Percentiles rank a stretch among this genome's conserved stretches.
Conservation (phyloP, 2,797 vertebrate species). For the Hydrophis major region DNA sequence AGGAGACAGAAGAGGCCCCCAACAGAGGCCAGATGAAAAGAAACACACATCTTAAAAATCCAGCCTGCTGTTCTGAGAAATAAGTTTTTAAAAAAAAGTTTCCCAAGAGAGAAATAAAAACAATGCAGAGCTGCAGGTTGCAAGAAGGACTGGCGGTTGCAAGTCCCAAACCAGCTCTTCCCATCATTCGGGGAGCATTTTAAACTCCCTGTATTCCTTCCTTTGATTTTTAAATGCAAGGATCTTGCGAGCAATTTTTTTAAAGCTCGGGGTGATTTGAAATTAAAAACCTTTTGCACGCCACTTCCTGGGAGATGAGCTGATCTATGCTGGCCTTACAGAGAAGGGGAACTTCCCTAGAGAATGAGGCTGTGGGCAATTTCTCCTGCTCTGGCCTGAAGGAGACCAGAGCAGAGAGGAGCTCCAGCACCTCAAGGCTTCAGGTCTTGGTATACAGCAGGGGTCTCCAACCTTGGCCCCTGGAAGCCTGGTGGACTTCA, state of each 20-base stretch:
- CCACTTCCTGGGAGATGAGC: background rate
- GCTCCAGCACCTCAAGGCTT: background rate
- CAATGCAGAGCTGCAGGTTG: no score
- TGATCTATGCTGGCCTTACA: background rate
- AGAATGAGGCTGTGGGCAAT: no score
- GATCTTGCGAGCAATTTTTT: background rate
- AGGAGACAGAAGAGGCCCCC: background rate
- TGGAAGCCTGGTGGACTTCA: no score
- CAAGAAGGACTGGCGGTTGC: background rate
- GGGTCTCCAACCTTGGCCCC: no score
- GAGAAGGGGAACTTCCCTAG: background rate
- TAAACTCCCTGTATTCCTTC: background rate
- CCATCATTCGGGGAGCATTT: fast-evolving
- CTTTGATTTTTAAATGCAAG: background rate
- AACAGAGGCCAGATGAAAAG: background rate
- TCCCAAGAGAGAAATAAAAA: background rate
- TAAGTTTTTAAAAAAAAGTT: background rate
- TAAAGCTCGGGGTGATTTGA: background rate
- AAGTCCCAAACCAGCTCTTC: background rate
- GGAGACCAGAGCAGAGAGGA: background rate
- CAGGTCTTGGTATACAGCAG: background rate
- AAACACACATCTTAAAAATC: background rate
- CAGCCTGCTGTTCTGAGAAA: background rate
- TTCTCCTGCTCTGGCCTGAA: background rate
- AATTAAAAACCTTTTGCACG: background rate